Evolutionary conservation across 2,888 invertebrate species (phyloP), one percentile per base, ranked within the genome.

Genomic region (Apeira syringaria): DNA sequence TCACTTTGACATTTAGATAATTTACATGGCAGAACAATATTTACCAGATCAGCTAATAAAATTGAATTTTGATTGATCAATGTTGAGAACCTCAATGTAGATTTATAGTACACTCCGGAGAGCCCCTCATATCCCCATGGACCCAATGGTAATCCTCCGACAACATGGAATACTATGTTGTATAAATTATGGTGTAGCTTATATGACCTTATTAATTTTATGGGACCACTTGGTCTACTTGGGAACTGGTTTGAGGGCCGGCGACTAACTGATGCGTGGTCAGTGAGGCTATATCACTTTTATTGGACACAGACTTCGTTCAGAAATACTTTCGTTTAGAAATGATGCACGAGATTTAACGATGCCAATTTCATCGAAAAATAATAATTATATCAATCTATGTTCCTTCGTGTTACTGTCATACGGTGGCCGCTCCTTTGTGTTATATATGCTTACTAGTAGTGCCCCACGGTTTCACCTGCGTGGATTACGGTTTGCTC

Each of bases 131-230:
- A 20, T 20, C 20, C 7, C 20, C 7, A 20, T 20, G 20, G 20
- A 47, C 27, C 50, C 53, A 50, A 50, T 57, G 39, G 59, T 63
- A 62, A 68, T 64, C 61, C 56, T 57, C 52, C 32, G 56, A 60
- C 57, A 60, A 50, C 53, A 54, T 47, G 57, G 62, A 61, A 68
- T 66, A 61, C 50, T 60, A 62, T 62, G 64, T 64, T 68, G 58
- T 71, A 65, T 75, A 74, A 69, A 74, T 79, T 73, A 80, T 72
- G 62, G 62, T 66, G 59, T 64, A 68, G 65, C 64, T 66, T 67
- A 64, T 66, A 67, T 73, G 78, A 79, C 79, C 82, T 85, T 81
- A 84, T 85, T 85, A 81, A 78, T 80, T 83, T 84, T 81, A 84
- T 84, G 73, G 71, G 68, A 69, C 78, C 74, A 68, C 80, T 76